Base-by-base conservation (phyloP, 1,140 invertebrate genomes). In the Penaeus japonicus region DNA sequence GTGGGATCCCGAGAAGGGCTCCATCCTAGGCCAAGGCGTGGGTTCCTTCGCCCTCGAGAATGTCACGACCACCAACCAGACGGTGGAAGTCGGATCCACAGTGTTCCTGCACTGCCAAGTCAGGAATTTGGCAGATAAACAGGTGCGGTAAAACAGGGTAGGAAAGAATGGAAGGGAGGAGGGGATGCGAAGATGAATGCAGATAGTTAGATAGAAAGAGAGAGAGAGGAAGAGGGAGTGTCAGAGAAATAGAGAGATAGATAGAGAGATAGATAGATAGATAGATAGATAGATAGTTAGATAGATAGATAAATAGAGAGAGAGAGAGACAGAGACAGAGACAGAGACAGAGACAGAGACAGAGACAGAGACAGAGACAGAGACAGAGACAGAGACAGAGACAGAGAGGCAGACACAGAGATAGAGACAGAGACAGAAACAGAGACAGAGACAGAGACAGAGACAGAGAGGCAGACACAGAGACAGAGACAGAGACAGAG, bases 41-140 rank as follows among this genome's bases (percentile, higher is more conserved):
- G 30, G 57, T 18, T 15, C 57, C 20, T 78, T 79, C 35, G 77
- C 75, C 4, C 55, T 86, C 54, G 85, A 86, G 73, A 86, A 86
- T 32, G 83, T 89, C n/a, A 83, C 90, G 2, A 82, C 78, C 24
- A 85, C 84, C 35, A 91, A 91, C 57, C 89, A 89, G 55, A 91
- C 91, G 18, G 90, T 89, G 0, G 90, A 91, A 84, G 75, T 90
- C 18, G 90, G 90, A 17, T 79, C 85, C 59, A 91, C 85, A 7
- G 90, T 89, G 7, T 91, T 91, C 84, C 86, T 91, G 22, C 91
- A 90, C 77, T 91, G 91, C 77, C 90, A 90, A 22, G 91, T 91
- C 30, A 65, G 90, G 18, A 91, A 91, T 62, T 57, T 90, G 77
- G 91, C 89, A 22, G 90, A 91, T 57, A 91, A n/a, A 82, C 86